phyloP scores from a whole-genome alignment of 2,113 vertebrate species.

The Corvus cornix region DNA sequence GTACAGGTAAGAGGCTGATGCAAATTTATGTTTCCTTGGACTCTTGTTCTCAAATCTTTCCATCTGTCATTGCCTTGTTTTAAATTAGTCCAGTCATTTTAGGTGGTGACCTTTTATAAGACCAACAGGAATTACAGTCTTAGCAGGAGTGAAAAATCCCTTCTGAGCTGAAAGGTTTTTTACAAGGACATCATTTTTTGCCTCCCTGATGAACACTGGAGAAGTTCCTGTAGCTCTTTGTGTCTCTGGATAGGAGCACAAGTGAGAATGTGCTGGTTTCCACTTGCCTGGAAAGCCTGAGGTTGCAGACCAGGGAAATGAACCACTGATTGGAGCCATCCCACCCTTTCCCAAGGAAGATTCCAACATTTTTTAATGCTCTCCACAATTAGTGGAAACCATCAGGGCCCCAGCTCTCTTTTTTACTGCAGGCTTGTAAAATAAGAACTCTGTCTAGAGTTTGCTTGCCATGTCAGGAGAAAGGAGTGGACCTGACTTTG shows the following conservation, averaged over 20 bases:
- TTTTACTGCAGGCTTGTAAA: background rate
- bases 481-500: background rate
- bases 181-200: background rate
- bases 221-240: background rate
- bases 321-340: background rate
- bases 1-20: conserved; percentile 79
- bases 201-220: background rate
- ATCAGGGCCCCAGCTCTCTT: background rate
- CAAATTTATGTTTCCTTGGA: background rate
- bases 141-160: background rate
- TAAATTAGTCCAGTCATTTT: background rate
- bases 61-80: background rate
- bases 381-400: background rate
- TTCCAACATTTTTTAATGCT: background rate
- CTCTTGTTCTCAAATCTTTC: background rate
- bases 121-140: background rate
- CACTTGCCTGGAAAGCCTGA: background rate
- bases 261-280: background rate
- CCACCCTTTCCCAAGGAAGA: background rate
- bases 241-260: background rate
- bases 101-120: background rate
- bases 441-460: background rate
- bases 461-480: background rate
- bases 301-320: background rate
- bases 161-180: background rate